These are phyloP conservation scores for Salvator merianae DNA, from an alignment of 2,113 vertebrate species.

Conservation along the genomic window DNA sequence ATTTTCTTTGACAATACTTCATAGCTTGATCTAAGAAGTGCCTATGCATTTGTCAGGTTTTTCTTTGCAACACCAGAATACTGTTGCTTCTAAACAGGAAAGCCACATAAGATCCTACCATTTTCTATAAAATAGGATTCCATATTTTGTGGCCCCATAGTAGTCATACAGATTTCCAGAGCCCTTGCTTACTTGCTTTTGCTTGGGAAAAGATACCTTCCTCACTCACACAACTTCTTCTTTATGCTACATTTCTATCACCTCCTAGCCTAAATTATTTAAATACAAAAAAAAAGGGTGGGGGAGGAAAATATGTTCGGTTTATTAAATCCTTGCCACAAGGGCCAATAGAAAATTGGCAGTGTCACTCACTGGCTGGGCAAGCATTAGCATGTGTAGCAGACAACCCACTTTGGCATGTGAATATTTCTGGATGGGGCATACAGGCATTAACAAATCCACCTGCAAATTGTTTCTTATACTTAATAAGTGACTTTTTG, in stretches of 20 bases:
- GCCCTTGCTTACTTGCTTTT: neutral
- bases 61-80: neutral
- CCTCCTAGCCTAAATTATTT: conserved; percentile 64
- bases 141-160: neutral
- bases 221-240: conserved; percentile 53
- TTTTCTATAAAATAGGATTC: neutral
- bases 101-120: neutral
- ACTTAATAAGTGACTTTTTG: neutral
- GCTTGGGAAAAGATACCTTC: conserved; percentile 39
- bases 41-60: neutral
- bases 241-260: conserved; percentile 63
- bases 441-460: conserved; percentile 15
- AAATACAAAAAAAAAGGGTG: conserved; percentile 44
- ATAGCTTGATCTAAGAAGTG: neutral
- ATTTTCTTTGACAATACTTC: no score
- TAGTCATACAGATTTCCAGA: conserved; percentile 11
- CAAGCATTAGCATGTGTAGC: neutral
- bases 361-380: neutral
- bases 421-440: neutral
- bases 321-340: conserved; percentile 48
- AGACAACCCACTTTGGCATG: neutral
- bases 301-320: conserved; percentile 34
- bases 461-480: conserved; percentile 17
- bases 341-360: conserved; percentile 43
- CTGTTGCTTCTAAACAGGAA: neutral